phyloP scores from a whole-genome alignment of 2,797 vertebrate genomes.

The Xiphophorus birchmanni region DNA sequence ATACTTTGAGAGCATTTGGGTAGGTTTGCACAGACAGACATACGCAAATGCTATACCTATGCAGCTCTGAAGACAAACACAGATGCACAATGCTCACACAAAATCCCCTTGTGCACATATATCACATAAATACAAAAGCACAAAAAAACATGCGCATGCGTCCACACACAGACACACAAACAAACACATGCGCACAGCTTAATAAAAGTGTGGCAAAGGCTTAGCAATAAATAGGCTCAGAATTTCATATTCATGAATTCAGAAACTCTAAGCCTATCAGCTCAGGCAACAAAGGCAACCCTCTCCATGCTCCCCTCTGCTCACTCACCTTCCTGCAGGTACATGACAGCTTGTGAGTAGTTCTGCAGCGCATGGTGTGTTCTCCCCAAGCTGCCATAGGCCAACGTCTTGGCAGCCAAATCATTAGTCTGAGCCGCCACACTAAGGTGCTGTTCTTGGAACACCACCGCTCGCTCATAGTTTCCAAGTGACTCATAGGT shows the following conservation, averaged over 20 bases:
- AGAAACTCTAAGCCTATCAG: conserved; percentile 76
- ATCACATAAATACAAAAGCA: conserved; percentile 57
- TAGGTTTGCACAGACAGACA: conserved; percentile 52
- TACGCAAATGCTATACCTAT: conserved; percentile 61
- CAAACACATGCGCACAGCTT: conserved; percentile 38
- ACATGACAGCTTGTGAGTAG: conserved; percentile 99
- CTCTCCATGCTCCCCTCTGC: conserved; percentile 45
- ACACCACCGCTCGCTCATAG: conserved; percentile 95
- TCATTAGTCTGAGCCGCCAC: conserved; percentile 96
- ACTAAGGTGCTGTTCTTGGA: conserved; percentile 97
- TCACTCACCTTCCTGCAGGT: conserved; percentile 86
- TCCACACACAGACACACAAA: conserved; percentile 21
- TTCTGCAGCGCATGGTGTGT: conserved; percentile 98
- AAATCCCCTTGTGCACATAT: conserved; percentile 58
- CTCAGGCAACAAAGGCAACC: conserved; percentile 69
- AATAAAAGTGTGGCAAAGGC: conserved; percentile 71
- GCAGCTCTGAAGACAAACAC: conserved; percentile 58
- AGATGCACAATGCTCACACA: conserved; percentile 49
- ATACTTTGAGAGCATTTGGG: conserved; percentile 59
- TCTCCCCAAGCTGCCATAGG: conserved; percentile 96
- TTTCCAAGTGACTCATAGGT: conserved; percentile 96
- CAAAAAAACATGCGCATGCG: conserved; percentile 31
- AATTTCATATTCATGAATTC: conserved; percentile 79
- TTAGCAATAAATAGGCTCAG: conserved; percentile 72
- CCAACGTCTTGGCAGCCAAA: conserved; percentile 92